A percentile compares a stretch with the other conserved stretches of the same genome.
These are phyloP conservation scores for Hybos culiciformis DNA, from an alignment of 2,888 invertebrate species.

Conservation along the genomic window DNA sequence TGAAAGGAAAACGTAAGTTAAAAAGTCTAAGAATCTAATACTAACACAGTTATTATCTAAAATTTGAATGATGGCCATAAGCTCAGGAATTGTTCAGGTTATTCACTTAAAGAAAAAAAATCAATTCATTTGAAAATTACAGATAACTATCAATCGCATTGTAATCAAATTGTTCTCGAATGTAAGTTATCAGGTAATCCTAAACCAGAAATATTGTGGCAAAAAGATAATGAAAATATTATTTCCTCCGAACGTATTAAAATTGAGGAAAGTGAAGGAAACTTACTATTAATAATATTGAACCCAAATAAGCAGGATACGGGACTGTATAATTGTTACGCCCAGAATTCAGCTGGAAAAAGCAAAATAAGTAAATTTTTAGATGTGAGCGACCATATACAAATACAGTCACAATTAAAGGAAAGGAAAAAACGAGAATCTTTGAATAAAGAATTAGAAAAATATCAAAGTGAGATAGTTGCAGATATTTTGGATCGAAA, in stretches of 20 bases:
- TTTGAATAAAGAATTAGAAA: neutral
- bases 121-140: too few relatives aligned
- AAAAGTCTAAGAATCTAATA: too few relatives aligned
- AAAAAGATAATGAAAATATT: slow-evolving; percentile 57
- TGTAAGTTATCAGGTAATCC: slow-evolving; percentile 64
- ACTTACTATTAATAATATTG: slow-evolving; percentile 51
- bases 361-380: slow-evolving; percentile 32
- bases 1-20: too few relatives aligned
- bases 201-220: slow-evolving; percentile 45
- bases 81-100: too few relatives aligned
- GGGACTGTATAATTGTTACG: slow-evolving; percentile 62
- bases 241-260: slow-evolving; percentile 44
- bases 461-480: slow-evolving; percentile 8
- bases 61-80: too few relatives aligned
- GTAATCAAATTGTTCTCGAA: slow-evolving; percentile 59
- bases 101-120: too few relatives aligned
- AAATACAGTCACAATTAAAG: slow-evolving; percentile 17
- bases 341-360: slow-evolving; percentile 51
- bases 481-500: slow-evolving; percentile 20
- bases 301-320: slow-evolving; percentile 50
- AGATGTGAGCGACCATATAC: slow-evolving; percentile 27
- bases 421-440: slow-evolving; percentile 11
- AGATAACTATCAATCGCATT: slow-evolving; percentile 47
- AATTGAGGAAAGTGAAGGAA: slow-evolving; percentile 46
- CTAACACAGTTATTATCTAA: too few relatives aligned